Base-by-base conservation (phyloP, 2,797 vertebrate species). In the Chiloscyllium punctatum region DNA sequence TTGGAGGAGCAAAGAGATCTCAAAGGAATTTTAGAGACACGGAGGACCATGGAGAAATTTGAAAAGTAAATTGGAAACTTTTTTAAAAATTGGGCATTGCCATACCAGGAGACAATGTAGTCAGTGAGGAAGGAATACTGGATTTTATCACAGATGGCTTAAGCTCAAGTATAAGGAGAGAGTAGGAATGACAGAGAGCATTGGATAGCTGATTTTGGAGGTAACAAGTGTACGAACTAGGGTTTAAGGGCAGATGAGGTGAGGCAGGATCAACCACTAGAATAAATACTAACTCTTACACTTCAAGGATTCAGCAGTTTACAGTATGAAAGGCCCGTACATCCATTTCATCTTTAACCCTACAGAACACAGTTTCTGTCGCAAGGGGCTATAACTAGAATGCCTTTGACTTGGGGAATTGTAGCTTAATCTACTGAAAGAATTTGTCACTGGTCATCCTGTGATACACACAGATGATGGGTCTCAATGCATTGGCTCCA, bases 401-500 rank as follows among this genome's bases (percentile, higher is more conserved):
- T 25, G 0, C 9, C 8, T 33, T 62, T 37, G 57, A 68, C 66
- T n/a, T 16, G 21, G 62, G 90, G 9, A 37, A 79, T 16, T 21
- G 79, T n/a, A n/a, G 21, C 57, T 68, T 37, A 37, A 68, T 23
- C 90, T n/a, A 37, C 8, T 68, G 37, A 92, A 68, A 18, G 90
- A 37, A 21, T 2, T 68, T 51, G 48, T 2, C 33, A 79, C 11
- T 79, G 77, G 33, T n/a, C n/a, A 57, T 37, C 74, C 42, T 91
- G 16, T 1, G 66, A 16, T 16, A 62, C 2, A 27, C 4, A 18
- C 62, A 18, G 88, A 6, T 8, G 33, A 97, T 96, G 97, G 96
- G 96, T 74, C 6, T 96, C 96, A 97, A 96, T 97, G 97, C 96
- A 96, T 96, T 96, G 96, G 96, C 96, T 96, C 0, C 42, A 23